A percentile compares a stretch with the other conserved stretches of the same genome.
phyloP scores from a whole-genome alignment of 1,140 invertebrate genomes.

The Dinothrombium tinctorium region DNA sequence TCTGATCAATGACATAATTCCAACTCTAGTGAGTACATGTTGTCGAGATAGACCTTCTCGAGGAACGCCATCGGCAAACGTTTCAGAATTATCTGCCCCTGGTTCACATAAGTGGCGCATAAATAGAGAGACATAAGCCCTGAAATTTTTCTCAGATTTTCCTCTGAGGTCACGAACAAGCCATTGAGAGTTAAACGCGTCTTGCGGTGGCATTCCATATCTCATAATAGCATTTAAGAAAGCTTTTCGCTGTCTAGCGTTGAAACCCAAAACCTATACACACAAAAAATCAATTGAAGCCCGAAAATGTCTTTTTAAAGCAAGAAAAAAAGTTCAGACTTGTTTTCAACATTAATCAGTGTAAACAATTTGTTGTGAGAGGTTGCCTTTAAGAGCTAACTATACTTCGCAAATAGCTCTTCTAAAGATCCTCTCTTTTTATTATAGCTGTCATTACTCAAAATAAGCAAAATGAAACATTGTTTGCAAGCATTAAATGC shows the following conservation, averaged over 20 bases:
- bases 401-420: too few relatives aligned
- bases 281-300: too few relatives aligned
- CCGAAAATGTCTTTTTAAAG: too few relatives aligned
- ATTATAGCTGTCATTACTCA: too few relatives aligned
- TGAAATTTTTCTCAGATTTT: constrained; percentile 97
- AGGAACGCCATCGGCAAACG: constrained; percentile 95
- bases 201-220: constrained; percentile 98
- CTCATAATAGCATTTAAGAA: constrained; percentile 99
- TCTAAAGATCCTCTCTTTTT: too few relatives aligned
- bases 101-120: constrained; percentile 99
- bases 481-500: too few relatives aligned
- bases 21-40: constrained; percentile 91
- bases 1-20: constrained; percentile 94
- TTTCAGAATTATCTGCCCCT: constrained; percentile 87
- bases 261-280: constrained; percentile 78
- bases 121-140: constrained; percentile 93
- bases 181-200: constrained; percentile 96
- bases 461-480: too few relatives aligned
- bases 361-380: background rate
- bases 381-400: too few relatives aligned
- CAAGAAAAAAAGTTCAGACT: too few relatives aligned
- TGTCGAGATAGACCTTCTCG: constrained; percentile 91
- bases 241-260: constrained; percentile 88
- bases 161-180: constrained; percentile 80
- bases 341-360: too few relatives aligned